Conservation (phyloP, 2,797 vertebrate genomes). For the Falco berigora region DNA sequence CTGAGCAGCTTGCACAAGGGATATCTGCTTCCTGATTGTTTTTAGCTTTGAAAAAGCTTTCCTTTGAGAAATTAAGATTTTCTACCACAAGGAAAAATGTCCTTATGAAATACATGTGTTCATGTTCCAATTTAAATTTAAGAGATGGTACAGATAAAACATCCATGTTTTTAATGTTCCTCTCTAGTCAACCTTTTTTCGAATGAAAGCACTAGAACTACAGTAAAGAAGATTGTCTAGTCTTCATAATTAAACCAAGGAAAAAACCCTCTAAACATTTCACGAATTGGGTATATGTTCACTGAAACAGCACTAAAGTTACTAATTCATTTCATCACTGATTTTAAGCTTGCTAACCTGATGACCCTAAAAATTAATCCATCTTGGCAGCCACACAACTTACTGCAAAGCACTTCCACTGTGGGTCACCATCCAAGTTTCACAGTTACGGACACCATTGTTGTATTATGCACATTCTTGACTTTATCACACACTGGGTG, state of each 20-base stretch:
- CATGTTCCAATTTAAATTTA: not conserved
- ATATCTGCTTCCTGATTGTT: not conserved
- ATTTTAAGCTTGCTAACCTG: not conserved
- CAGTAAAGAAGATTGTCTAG: not conserved
- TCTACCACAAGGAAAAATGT: not conserved
- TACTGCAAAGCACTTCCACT: not conserved
- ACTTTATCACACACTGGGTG: not conserved
- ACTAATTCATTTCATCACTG: not conserved
- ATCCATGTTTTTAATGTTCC: not conserved
- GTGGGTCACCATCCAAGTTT: not conserved
- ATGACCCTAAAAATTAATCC: not conserved
- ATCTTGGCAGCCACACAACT: not conserved
- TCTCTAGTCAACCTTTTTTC: not conserved
- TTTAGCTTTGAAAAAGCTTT: not conserved
- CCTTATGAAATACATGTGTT: not conserved
- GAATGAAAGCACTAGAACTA: not conserved
- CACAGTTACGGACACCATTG: not conserved
- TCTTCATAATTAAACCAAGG: not conserved
- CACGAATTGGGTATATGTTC: fast-evolving
- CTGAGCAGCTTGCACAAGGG: not conserved
- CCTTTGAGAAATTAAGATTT: not conserved
- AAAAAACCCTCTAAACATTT: not conserved
- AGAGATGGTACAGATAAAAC: not conserved
- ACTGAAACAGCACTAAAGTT: not conserved
- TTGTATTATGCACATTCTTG: not conserved